A percentile compares a stretch with the other conserved stretches of the same genome.
These are phyloP conservation scores for Cheilosia grossa DNA, from an alignment of 2,888 invertebrate genomes.

Conservation along the genomic window DNA sequence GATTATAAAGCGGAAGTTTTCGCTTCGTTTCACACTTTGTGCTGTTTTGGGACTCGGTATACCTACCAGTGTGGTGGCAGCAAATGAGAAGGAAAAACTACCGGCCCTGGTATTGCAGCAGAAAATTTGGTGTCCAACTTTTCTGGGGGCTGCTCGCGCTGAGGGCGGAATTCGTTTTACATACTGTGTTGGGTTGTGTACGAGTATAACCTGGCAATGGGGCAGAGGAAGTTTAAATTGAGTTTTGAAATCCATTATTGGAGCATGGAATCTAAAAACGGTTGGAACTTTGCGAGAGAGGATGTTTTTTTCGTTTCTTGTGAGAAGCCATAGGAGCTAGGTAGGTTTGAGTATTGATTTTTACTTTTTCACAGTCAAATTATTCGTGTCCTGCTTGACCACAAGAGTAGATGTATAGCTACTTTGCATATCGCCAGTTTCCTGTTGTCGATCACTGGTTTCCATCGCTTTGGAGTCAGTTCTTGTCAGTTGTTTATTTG, in stretches of 20 bases:
- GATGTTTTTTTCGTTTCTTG: too few species aligned
- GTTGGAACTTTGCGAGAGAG: neutral
- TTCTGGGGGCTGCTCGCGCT: neutral
- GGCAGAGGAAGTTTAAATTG: constrained; percentile 4
- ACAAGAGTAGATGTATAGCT: too few species aligned
- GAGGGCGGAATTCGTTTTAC: neutral
- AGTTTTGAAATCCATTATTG: constrained; percentile 6
- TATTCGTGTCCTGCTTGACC: too few species aligned
- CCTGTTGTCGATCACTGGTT: too few species aligned
- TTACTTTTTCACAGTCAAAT: too few species aligned
- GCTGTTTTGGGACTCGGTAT: constrained; percentile 3
- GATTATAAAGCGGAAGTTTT: constrained; percentile 57
- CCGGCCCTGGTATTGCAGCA: constrained; percentile 23
- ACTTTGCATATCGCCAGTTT: too few species aligned
- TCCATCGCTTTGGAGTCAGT: too few species aligned
- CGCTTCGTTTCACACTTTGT: constrained; percentile 62
- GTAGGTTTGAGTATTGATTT: too few species aligned
- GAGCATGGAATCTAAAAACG: neutral
- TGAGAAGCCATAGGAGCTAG: too few species aligned
- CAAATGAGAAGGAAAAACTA: constrained; percentile 21
- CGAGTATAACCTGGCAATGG: neutral
- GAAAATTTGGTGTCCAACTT: constrained; percentile 14
- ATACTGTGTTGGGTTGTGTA: neutral
- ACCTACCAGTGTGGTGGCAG: neutral
- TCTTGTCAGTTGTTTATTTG: too few species aligned